Base-by-base conservation (phyloP, 2,113 vertebrate genomes). In the Chaetodon auriga region DNA sequence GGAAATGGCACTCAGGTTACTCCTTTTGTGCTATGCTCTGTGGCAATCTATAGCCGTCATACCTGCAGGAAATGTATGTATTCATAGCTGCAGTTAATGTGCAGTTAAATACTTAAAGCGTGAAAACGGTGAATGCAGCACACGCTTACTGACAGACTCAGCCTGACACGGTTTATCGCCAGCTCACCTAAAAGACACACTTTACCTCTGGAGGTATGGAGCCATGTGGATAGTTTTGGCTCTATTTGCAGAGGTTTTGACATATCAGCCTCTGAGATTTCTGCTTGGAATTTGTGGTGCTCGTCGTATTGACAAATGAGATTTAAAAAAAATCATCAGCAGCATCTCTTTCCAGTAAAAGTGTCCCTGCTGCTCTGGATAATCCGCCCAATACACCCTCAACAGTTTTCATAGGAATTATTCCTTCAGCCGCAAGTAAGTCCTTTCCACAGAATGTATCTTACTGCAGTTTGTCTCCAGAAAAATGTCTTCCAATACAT, bases 1-100 rank as follows among this genome's bases (percentile, higher is more conserved):
- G 95, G 94, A 91, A 93, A 95, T 92, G 88, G 86, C 87, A 87
- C 89, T 82, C 83, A 93, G 89, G 92, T 92, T 92, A 90, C 90
- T 90, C 65, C 87, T 90, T 92, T 91, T 90, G 90, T 92, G 86
- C 80, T 70, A 23, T 51, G 73, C 83, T 87, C 84, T 73, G 79
- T 68, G 80, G 81, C 58, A 66, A 78, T 87, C 85, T 80, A 73
- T 87, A 74, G 77, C 54, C 70, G 78, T 75, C 78, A 82, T 86
- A 87, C 87, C 89, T 87, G 87, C 75, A 80, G 73, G 68, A 88
- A 43, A 87, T 61, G 41, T 84, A 64, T 87, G 49, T 2, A 79
- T 86, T 68, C 72, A 70, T 61, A n/a, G 62, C 83, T 61, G 78
- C 53, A 65, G 79, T 71, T 80, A 7, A 78, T 46, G 38, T 55